Conservation (phyloP, 2,797 vertebrate species). For the Tadarida brasiliensis region DNA sequence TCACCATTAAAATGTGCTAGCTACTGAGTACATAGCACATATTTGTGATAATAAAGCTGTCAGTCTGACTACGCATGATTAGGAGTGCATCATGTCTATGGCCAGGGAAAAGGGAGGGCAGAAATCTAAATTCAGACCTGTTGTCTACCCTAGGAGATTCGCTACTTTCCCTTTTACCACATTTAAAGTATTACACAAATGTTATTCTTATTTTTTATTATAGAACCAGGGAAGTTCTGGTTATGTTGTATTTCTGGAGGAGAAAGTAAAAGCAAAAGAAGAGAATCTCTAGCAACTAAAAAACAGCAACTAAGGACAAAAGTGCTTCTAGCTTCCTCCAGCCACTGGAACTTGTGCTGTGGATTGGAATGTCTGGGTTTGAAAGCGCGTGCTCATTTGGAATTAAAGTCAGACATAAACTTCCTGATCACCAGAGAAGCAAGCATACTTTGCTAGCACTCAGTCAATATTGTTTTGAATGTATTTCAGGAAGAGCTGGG, state of each 20-base stretch:
- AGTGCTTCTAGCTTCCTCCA: constrained; percentile 63
- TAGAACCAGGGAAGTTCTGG: not conserved
- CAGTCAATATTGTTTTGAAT: constrained; percentile 83
- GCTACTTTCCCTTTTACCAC: not conserved
- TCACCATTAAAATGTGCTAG: not conserved
- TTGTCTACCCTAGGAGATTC: not conserved
- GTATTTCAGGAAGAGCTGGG: constrained; percentile 81
- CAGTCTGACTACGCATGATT: not conserved
- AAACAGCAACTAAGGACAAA: constrained; percentile 64
- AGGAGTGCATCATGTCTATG: not conserved
- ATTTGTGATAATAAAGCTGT: not conserved
- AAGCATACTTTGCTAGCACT: constrained; percentile 77
- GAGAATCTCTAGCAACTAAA: constrained; percentile 57
- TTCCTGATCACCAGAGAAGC: constrained; percentile 79
- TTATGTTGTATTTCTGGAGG: not conserved
- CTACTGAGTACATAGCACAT: not conserved
- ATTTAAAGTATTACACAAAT: not conserved
- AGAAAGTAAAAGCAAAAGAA: constrained; percentile 37
- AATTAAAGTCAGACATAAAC: constrained; percentile 84
- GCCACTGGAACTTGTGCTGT: constrained; percentile 73
- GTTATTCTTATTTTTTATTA: constrained; percentile 11
- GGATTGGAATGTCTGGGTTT: constrained; percentile 80
- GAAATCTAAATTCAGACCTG: constrained; percentile 24
- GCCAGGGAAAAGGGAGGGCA: not conserved
- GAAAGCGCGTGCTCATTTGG: constrained; percentile 76